Evolutionary conservation across 2,888 invertebrate species (phyloP).

Genomic region (Noctua fimbriata): DNA sequence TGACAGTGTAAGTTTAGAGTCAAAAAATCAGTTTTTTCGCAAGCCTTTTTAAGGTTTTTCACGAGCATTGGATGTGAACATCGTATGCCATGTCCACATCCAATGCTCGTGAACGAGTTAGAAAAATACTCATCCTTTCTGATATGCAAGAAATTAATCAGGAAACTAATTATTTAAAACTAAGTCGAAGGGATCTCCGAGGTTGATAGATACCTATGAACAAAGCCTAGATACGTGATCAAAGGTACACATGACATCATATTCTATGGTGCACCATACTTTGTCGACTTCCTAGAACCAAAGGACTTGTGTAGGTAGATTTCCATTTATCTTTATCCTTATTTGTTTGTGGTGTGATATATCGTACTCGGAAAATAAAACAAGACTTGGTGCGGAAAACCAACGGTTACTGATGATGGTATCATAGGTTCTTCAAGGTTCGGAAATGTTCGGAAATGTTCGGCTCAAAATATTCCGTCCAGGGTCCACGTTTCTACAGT

Average conservation of each 20-base stretch:
- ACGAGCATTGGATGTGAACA: too few species aligned
- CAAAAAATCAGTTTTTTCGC: not conserved
- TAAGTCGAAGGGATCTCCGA: conserved; percentile 35
- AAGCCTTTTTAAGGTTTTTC: too few species aligned
- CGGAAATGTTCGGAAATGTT: not conserved
- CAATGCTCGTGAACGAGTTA: too few species aligned
- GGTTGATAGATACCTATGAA: conserved; percentile 7
- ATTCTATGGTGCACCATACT: conserved; percentile 15
- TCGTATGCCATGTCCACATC: not conserved
- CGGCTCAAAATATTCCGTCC: not conserved
- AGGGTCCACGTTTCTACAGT: not conserved
- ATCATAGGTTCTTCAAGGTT: not conserved
- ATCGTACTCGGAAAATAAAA: conserved; percentile 10
- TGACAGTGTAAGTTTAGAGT: too few species aligned
- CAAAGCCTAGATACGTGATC: conserved; percentile 34
- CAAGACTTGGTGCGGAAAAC: not conserved
- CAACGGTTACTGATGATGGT: not conserved
- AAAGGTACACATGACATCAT: conserved; percentile 31
- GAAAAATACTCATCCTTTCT: not conserved
- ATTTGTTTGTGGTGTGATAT: conserved; percentile 10
- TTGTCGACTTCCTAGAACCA: conserved; percentile 38
- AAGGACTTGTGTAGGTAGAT: not conserved
- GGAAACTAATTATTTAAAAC: conserved; percentile 40
- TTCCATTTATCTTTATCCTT: conserved; percentile 42
- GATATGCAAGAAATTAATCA: conserved; percentile 35